Evolutionary conservation across 1,140 invertebrate species (phyloP).

Genomic region (Monochamus saltuarius): DNA sequence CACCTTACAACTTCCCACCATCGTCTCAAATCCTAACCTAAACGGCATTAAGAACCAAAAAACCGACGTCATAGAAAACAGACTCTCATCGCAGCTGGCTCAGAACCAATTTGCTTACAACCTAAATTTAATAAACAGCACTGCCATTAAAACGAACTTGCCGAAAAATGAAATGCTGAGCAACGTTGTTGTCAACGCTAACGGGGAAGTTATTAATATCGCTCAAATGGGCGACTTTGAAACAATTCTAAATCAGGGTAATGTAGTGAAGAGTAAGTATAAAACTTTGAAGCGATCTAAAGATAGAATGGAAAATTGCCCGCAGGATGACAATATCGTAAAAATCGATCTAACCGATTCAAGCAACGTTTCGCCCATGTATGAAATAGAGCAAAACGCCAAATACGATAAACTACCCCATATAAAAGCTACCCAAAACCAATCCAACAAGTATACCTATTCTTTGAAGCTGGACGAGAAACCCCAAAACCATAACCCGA

Average conservation of each 20-base stretch:
- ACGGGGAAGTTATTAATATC: slow-evolving; percentile 46
- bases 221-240: slow-evolving; percentile 41
- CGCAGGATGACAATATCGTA: slow-evolving; percentile 28
- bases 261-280: slow-evolving; percentile 28
- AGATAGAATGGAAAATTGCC: slow-evolving; percentile 14
- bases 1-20: slow-evolving; percentile 32
- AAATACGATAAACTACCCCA: slow-evolving; percentile 33
- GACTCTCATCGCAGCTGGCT: slow-evolving; percentile 4
- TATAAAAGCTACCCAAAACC: slow-evolving; percentile 31
- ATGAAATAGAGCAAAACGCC: slow-evolving; percentile 16
- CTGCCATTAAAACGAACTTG: slow-evolving; percentile 24
- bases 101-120: slow-evolving; percentile 31
- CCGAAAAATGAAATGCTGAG: slow-evolving; percentile 40
- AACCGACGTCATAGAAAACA: neutral
- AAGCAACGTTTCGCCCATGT: slow-evolving; percentile 21
- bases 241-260: slow-evolving; percentile 29
- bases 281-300: slow-evolving; percentile 28
- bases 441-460: slow-evolving; percentile 27
- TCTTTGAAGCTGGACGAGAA: slow-evolving; percentile 28
- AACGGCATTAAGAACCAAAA: slow-evolving; percentile 13
- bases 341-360: slow-evolving; percentile 42
- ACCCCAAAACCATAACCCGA: slow-evolving; percentile 15
- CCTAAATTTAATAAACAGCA: slow-evolving; percentile 22
- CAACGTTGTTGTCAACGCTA: slow-evolving; percentile 44
- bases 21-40: slow-evolving; percentile 21